phyloP scores from a whole-genome alignment of 2,797 vertebrate genomes.

The Sebastes steindachneri region DNA sequence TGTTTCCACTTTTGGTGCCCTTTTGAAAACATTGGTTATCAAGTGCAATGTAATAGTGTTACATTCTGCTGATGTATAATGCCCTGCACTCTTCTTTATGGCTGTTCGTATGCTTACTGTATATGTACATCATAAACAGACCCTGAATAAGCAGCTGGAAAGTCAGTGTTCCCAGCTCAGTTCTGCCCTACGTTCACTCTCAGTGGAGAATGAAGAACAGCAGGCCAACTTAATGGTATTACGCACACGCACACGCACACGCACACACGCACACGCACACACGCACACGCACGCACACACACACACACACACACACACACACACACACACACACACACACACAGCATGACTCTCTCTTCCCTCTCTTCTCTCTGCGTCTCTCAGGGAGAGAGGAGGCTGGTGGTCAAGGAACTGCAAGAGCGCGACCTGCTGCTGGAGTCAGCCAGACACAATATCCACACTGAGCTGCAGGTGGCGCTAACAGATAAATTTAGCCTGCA shows the following conservation, averaged over 20 bases:
- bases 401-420: neutral
- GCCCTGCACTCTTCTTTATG: no score
- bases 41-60: no score
- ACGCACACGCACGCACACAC: no score
- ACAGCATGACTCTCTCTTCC: neutral
- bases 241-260: accelerated
- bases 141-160: neutral
- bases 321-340: neutral
- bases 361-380: neutral
- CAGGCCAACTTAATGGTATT: no score
- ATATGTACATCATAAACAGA: neutral
- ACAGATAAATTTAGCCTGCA: slow-evolving; percentile 2
- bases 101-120: no score
- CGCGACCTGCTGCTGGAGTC: neutral
- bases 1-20: no score
- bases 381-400: neutral
- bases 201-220: no score
- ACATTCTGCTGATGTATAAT: no score
- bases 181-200: no score
- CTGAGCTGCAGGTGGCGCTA: slow-evolving; percentile 15
- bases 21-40: no score
- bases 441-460: neutral
- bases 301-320: neutral
- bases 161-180: neutral
- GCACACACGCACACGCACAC: neutral